Conservation (phyloP, 2,888 invertebrate species). For the Quadriops clusia region DNA sequence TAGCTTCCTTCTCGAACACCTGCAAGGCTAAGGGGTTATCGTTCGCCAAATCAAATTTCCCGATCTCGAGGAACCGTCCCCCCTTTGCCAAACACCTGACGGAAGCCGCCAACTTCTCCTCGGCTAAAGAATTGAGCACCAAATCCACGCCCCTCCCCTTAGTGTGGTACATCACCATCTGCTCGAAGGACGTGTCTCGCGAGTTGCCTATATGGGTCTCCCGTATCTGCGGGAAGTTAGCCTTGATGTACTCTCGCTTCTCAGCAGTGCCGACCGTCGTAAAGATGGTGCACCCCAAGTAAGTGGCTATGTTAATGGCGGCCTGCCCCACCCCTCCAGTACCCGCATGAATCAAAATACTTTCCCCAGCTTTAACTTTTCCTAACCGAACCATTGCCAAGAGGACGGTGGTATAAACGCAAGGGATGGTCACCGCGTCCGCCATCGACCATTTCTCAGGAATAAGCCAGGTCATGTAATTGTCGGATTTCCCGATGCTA, state of each 20-base stretch:
- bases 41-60: slow-evolving; percentile 64
- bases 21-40: slow-evolving; percentile 54
- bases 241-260: slow-evolving; percentile 72
- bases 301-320: slow-evolving; percentile 55
- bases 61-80: slow-evolving; percentile 73
- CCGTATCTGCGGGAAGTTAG: slow-evolving; percentile 56
- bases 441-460: slow-evolving; percentile 62
- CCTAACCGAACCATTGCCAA: slow-evolving; percentile 40
- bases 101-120: slow-evolving; percentile 71
- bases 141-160: slow-evolving; percentile 81
- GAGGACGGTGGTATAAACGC: slow-evolving; percentile 48
- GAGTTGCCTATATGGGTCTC: slow-evolving; percentile 75
- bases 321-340: slow-evolving; percentile 66
- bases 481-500: slow-evolving; percentile 46
- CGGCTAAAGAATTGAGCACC: slow-evolving; percentile 80
- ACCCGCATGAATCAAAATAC: slow-evolving; percentile 43
- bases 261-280: slow-evolving; percentile 80
- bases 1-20: slow-evolving; percentile 36
- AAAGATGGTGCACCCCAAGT: slow-evolving; percentile 57
- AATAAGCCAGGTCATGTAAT: slow-evolving; percentile 46
- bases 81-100: slow-evolving; percentile 45
- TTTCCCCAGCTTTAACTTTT: slow-evolving; percentile 14
- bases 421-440: slow-evolving; percentile 66
- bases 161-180: slow-evolving; percentile 67
- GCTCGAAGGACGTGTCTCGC: slow-evolving; percentile 77